Conservation (phyloP, 2,797 vertebrate genomes). For the Eurystomus glaucurus region DNA sequence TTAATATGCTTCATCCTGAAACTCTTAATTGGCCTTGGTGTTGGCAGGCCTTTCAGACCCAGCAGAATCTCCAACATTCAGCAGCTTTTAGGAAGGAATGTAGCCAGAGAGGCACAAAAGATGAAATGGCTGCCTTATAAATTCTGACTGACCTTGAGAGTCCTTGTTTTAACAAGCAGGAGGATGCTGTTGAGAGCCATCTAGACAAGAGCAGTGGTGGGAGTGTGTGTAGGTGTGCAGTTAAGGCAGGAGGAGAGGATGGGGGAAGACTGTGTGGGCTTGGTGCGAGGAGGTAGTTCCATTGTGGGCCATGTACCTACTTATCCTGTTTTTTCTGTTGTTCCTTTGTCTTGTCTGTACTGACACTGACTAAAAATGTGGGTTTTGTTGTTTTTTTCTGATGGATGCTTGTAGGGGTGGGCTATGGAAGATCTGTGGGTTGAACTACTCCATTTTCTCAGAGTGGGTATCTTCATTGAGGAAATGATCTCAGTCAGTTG, state of each 20-base stretch:
- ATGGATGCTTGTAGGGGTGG: neutral
- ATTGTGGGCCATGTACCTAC: neutral
- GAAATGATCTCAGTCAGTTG: neutral
- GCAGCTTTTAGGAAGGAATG: slow-evolving; percentile 75
- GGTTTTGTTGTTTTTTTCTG: neutral
- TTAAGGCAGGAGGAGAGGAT: neutral
- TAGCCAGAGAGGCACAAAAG: slow-evolving; percentile 73
- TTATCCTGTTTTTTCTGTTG: neutral
- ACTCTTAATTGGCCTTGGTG: slow-evolving; percentile 74
- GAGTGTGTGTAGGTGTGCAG: neutral
- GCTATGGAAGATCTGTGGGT: neutral
- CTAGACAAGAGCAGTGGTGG: neutral
- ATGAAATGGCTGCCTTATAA: slow-evolving; percentile 76
- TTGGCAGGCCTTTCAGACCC: slow-evolving; percentile 76
- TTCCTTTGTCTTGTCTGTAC: neutral
- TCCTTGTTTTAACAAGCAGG: slow-evolving; percentile 59
- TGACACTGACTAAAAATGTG: neutral
- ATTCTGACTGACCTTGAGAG: slow-evolving; percentile 77
- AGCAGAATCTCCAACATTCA: slow-evolving; percentile 69
- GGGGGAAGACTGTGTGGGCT: neutral
- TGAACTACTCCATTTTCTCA: neutral
- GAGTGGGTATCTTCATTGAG: neutral
- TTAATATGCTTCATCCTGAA: slow-evolving; percentile 78
- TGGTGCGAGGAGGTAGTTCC: neutral
- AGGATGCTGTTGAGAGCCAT: slow-evolving; percentile 13